These are phyloP conservation scores for Augochlora pura DNA, from an alignment of 1,140 invertebrate genomes.

Conservation along the genomic window DNA sequence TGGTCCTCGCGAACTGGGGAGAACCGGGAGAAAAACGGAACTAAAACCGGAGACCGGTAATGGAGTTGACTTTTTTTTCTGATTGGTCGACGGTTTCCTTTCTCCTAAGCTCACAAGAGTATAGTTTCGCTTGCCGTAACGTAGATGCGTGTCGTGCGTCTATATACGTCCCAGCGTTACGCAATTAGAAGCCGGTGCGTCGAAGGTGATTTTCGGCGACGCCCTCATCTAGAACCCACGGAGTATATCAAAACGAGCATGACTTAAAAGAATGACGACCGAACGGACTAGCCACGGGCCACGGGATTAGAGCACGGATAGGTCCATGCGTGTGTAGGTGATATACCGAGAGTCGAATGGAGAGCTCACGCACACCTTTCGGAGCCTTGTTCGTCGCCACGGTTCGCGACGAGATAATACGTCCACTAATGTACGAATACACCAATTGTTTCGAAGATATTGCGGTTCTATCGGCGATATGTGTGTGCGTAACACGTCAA, in stretches of 20 bases:
- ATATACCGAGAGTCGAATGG: no score
- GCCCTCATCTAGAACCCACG: slow-evolving; percentile 1
- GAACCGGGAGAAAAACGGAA: no score
- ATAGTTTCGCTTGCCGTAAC: neutral
- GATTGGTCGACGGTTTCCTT: neutral
- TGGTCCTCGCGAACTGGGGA: no score
- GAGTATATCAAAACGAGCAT: neutral
- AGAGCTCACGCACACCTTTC: no score
- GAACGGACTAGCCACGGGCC: neutral
- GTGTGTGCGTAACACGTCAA: slow-evolving; percentile 11
- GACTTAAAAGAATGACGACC: neutral
- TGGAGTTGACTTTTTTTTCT: neutral
- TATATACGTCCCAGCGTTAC: neutral
- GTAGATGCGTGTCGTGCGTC: neutral
- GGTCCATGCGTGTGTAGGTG: no score
- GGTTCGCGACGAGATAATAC: slow-evolving; percentile 33
- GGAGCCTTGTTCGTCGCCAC: slow-evolving; percentile 3
- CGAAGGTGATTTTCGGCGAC: neutral
- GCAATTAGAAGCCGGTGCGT: neutral
- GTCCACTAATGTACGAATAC: slow-evolving; percentile 42
- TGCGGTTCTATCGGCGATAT: slow-evolving; percentile 41
- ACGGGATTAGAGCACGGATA: no score
- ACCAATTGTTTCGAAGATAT: slow-evolving; percentile 36
- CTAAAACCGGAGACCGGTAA: no score
- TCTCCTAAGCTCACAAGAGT: neutral